phyloP scores from a whole-genome alignment of 2,797 vertebrate species.

The Meriones psammophilus region DNA sequence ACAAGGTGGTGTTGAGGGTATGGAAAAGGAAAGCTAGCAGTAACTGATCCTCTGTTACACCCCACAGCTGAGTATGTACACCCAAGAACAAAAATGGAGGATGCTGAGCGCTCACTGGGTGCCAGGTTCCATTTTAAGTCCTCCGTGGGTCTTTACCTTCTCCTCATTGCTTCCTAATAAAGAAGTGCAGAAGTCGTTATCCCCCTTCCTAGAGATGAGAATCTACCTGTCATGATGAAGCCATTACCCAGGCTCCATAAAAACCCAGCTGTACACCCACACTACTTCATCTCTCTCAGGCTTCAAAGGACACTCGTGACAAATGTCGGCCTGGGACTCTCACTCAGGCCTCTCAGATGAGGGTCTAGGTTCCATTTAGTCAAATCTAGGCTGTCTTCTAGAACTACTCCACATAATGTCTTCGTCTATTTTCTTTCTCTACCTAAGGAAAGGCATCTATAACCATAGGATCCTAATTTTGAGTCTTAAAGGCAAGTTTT shows the following conservation, averaged over 20 bases:
- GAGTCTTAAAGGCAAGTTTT: not conserved
- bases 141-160: not conserved
- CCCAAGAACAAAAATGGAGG: not conserved
- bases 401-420: not conserved
- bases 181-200: not conserved
- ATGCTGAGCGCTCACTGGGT: not conserved
- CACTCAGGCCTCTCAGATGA: not conserved
- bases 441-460: not conserved
- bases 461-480: not conserved
- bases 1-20: not conserved
- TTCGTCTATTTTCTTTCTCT: constrained; percentile 7
- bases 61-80: not conserved
- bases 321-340: not conserved
- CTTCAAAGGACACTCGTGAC: not conserved
- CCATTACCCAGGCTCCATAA: not conserved
- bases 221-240: not conserved
- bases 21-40: not conserved
- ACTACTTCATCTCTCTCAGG: not conserved
- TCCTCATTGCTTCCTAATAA: not conserved
- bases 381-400: not conserved
- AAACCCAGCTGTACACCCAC: not conserved
- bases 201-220: not conserved
- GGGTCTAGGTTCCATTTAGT: not conserved
- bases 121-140: not conserved
- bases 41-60: not conserved